A percentile compares a stretch with the other conserved stretches of the same genome.
phyloP scores from a whole-genome alignment of 2,113 vertebrate genomes.

The Salvator merianae region DNA sequence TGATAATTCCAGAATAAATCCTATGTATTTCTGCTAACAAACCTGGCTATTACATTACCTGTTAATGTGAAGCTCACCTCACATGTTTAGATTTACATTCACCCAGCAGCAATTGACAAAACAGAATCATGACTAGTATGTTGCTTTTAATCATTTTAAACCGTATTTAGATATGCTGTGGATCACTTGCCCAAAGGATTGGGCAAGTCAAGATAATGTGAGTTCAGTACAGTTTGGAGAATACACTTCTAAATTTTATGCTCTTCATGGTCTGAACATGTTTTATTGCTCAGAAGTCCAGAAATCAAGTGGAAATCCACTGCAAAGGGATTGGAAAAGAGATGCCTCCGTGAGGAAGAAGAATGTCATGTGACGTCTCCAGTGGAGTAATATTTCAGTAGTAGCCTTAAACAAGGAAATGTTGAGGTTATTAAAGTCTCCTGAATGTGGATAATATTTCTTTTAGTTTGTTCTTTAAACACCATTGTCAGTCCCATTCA shows the following conservation, averaged over 20 bases:
- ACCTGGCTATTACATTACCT: too few relatives aligned
- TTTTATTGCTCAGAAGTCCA: background rate
- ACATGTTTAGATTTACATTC: too few relatives aligned
- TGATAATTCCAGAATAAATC: too few relatives aligned
- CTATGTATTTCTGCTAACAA: too few relatives aligned
- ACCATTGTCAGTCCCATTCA: conserved; percentile 42
- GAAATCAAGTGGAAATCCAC: background rate
- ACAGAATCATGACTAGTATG: too few relatives aligned
- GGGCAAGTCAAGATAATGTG: background rate
- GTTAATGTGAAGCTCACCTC: too few relatives aligned
- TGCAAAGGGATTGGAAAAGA: background rate
- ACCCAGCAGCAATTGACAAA: too few relatives aligned
- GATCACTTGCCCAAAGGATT: too few relatives aligned
- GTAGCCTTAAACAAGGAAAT: background rate
- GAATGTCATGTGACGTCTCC: background rate
- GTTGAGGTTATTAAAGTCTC: conserved; percentile 15
- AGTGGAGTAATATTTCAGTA: background rate
- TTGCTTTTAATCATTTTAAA: too few relatives aligned
- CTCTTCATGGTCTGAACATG: background rate
- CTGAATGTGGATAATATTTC: background rate
- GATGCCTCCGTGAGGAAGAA: background rate
- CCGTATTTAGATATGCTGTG: too few relatives aligned
- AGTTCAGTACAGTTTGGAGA: background rate
- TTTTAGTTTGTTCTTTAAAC: conserved; percentile 49
- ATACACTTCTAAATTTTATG: background rate